Conservation (phyloP, 2,113 vertebrate genomes). For the Cyprinodon variegatus region DNA sequence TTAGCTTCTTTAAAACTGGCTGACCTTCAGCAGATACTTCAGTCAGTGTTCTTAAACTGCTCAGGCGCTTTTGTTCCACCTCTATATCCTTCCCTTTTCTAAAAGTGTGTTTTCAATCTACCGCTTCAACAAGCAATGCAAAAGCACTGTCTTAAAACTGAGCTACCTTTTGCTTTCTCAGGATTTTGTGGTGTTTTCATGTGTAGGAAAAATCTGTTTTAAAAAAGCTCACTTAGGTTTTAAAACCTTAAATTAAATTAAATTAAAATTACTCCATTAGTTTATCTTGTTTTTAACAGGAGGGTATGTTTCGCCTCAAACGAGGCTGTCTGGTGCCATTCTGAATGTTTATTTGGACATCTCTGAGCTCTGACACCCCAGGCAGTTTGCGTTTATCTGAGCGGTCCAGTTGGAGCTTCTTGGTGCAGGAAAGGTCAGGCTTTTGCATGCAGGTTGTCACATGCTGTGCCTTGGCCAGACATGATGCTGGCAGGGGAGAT, state of each 20-base stretch:
- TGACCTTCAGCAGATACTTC: conserved; percentile 11
- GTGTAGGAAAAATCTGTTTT: neutral
- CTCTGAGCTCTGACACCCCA: conserved; percentile 22
- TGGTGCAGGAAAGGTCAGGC: conserved; percentile 65
- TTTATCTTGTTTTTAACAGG: neutral
- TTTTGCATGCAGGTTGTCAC: conserved; percentile 61
- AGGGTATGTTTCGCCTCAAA: neutral
- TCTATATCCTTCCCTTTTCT: neutral
- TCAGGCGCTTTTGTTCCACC: neutral
- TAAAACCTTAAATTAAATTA: neutral
- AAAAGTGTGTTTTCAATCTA: neutral
- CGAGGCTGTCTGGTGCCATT: conserved; percentile 6
- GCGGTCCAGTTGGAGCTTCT: conserved; percentile 27
- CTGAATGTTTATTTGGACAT: conserved; percentile 8
- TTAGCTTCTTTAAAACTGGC: conserved; percentile 4
- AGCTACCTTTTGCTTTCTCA: neutral
- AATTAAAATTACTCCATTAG: neutral
- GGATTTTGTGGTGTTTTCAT: neutral
- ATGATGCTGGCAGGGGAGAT: conserved; percentile 35
- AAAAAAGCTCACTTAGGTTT: neutral
- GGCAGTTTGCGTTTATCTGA: conserved; percentile 40
- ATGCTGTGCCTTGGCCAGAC: conserved; percentile 39
- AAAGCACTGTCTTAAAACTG: neutral
- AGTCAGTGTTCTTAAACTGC: neutral
- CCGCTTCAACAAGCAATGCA: neutral